phyloP scores from a whole-genome alignment of 1,140 invertebrate species.

The Cyphomyrmex costatus region DNA sequence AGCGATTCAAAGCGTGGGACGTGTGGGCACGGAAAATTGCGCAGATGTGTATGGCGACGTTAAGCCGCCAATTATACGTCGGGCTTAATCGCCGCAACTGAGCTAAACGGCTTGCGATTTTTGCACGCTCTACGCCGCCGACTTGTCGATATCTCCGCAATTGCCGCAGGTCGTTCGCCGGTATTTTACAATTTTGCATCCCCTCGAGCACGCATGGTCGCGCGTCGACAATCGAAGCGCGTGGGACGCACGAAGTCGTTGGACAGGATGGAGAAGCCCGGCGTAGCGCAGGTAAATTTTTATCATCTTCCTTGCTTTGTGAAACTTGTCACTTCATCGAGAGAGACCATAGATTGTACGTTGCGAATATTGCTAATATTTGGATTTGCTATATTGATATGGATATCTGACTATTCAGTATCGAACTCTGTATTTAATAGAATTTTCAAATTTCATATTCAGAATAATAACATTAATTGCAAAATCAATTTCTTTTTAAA shows the following conservation, averaged over 20 bases:
- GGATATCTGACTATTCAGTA: no score
- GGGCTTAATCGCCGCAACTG: constrained; percentile 71
- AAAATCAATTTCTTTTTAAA: no score
- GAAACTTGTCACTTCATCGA: constrained; percentile 39
- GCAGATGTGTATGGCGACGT: constrained; percentile 56
- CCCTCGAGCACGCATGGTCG: constrained; percentile 1
- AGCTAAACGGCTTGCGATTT: constrained; percentile 57
- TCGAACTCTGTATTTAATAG: no score
- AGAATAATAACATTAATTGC: no score
- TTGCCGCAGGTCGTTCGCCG: constrained; percentile 61
- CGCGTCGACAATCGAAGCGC: constrained; percentile 17
- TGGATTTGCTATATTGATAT: no score
- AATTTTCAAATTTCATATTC: no score
- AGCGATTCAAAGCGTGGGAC: constrained; percentile 41
- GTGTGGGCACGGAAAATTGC: constrained; percentile 64
- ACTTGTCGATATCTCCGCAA: constrained; percentile 76
- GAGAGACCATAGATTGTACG: not conserved
- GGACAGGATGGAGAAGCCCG: constrained; percentile 7
- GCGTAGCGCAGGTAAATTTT: constrained; percentile 5
- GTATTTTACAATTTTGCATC: constrained; percentile 77
- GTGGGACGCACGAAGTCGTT: constrained; percentile 36
- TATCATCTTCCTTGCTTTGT: constrained; percentile 11
- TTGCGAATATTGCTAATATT: no score
- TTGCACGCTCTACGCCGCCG: constrained; percentile 24
- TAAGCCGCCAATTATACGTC: constrained; percentile 71